Conservation (phyloP, 2,888 invertebrate genomes). For the Habrosyne pyritoides region DNA sequence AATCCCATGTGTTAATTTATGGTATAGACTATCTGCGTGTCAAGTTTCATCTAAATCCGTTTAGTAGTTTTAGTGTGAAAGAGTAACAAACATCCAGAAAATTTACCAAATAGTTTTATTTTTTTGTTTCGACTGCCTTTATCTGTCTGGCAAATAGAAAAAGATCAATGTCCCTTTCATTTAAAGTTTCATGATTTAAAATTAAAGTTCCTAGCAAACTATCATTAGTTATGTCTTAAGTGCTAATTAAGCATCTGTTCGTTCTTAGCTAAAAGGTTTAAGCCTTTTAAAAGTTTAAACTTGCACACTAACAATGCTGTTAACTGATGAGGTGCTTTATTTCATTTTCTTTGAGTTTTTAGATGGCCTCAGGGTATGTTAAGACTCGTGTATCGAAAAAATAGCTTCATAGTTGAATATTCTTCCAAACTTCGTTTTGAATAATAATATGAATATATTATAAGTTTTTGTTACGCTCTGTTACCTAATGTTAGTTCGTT, state of each 20-base stretch:
- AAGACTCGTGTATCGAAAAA: not conserved
- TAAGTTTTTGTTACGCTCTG: no score
- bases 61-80: no score
- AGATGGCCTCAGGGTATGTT: not conserved
- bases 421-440: no score
- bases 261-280: constrained; percentile 14
- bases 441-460: no score
- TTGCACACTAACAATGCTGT: constrained; percentile 16
- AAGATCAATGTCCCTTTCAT: not conserved
- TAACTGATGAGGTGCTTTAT: constrained; percentile 6
- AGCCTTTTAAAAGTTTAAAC: constrained; percentile 15
- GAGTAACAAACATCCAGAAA: no score
- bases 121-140: no score
- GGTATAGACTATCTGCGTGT: no score
- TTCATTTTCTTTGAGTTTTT: not conserved
- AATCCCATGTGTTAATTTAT: no score
- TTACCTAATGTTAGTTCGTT: no score
- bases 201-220: not conserved
- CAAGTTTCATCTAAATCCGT: no score
- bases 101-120: no score
- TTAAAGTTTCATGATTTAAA: not conserved
- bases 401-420: no score
- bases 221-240: not conserved
- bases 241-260: constrained; percentile 16
- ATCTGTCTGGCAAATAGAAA: not conserved